Base-by-base conservation (phyloP, 2,113 vertebrate genomes). In the Potamarius usumacintae region DNA sequence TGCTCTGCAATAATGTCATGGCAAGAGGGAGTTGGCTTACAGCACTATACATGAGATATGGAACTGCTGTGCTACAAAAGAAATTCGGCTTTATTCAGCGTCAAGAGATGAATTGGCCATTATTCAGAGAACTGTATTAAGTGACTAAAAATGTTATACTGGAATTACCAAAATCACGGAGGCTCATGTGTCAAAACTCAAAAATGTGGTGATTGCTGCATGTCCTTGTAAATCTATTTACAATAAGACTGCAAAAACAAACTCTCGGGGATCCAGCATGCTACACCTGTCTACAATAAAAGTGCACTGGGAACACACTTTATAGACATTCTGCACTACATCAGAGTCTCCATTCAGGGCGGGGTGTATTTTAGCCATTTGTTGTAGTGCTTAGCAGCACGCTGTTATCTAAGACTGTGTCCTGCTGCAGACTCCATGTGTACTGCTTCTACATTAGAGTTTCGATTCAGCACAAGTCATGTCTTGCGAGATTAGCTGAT, bases 1-100 rank as follows among this genome's bases (percentile, higher is more conserved):
- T 52, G 84, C 76, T 89, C 89, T 83, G 83, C 78, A 89, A 89
- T 87, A 90, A 89, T 89, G 83, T 83, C 88, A 90, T 30, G 42
- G 69, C 89, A 87, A 82, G 55, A 87, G 85, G 77, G 85, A 88
- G 81, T 72, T 72, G 81, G 87, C 80, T 85, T 88, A 87, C 27
- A 58, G 85, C 65, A 79, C 27, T 25, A 81, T 71, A 80, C 65
- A 82, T 88, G 76, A 65, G 85, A 90, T 84, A 86, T 83, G 83
- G 25, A 60, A 62, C 65, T 18, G 76, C 17, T 78, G 77, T 74
- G 60, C 25, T 55, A 69, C 84, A 53, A 62, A 42, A 82, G 34
- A 87, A 84, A 83, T 10, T 15, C 52, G 30, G 76, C 82, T 85
- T 87, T 87, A 62, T 84, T 89, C 62, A 53, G 27, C 9, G 30